These are phyloP conservation scores for Drosophila percnosoma DNA, from an alignment of 2,888 invertebrate species.

Conservation along the genomic window DNA sequence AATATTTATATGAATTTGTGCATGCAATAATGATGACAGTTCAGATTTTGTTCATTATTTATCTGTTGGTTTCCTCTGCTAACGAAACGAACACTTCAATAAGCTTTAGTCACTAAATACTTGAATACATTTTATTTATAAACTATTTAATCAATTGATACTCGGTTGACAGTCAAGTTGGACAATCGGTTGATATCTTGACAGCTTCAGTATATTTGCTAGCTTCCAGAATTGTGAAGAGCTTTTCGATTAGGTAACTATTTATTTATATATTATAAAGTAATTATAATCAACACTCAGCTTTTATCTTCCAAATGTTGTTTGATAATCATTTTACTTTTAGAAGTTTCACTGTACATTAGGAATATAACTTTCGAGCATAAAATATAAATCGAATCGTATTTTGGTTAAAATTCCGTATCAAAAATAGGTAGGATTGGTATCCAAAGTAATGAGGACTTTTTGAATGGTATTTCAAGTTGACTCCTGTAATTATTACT, in stretches of 20 bases:
- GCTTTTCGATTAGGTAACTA: neutral
- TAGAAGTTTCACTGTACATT: neutral
- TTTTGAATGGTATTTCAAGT: neutral
- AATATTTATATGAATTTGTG: conserved; percentile 43
- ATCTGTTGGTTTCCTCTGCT: conserved; percentile 9
- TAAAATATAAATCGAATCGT: neutral
- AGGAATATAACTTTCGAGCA: neutral
- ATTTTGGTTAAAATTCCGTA: neutral
- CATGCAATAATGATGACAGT: conserved; percentile 45
- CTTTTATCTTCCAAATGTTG: neutral
- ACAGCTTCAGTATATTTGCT: conserved; percentile 8
- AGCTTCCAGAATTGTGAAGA: neutral
- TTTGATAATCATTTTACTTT: neutral
- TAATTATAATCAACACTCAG: neutral
- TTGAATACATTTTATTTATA: neutral
- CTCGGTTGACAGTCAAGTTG: neutral
- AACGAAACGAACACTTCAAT: neutral
- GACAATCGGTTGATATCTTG: neutral
- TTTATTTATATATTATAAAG: neutral
- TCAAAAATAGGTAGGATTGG: fast-evolving
- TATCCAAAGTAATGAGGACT: neutral
- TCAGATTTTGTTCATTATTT: conserved; percentile 43
- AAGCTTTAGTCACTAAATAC: conserved; percentile 5
- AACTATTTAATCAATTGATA: conserved; percentile 5
- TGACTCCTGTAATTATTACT: neutral